These are phyloP conservation scores for Balanococcus diminutus DNA, from an alignment of 2,888 invertebrate genomes.

Conservation along the genomic window DNA sequence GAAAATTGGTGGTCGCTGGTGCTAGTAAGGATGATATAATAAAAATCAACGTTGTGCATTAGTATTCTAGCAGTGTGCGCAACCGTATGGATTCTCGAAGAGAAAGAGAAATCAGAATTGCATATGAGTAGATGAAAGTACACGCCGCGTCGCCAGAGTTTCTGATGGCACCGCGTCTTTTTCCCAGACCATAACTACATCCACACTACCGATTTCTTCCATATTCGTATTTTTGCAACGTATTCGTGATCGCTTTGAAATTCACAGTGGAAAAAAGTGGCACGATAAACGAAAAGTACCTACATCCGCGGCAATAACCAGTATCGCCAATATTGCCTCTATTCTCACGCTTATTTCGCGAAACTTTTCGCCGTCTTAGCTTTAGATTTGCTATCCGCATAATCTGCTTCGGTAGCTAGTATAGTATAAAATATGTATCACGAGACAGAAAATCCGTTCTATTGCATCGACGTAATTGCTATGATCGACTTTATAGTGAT, in stretches of 20 bases:
- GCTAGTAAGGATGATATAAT: background rate
- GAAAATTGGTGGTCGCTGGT: background rate
- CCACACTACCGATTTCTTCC: background rate
- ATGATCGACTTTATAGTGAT: background rate
- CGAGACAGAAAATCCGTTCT: background rate
- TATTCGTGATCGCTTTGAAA: conserved; percentile 18
- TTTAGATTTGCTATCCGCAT: background rate
- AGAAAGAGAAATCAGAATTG: conserved; percentile 20
- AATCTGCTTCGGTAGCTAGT: background rate
- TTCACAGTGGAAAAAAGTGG: conserved; percentile 25
- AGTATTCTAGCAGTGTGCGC: conserved; percentile 10
- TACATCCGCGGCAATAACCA: background rate
- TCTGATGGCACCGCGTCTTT: conserved; percentile 6
- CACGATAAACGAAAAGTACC: conserved; percentile 38
- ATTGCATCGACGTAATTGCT: background rate
- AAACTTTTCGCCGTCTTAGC: background rate
- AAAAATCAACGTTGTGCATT: background rate
- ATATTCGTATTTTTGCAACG: conserved; percentile 20
- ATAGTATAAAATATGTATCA: background rate
- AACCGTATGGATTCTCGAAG: background rate
- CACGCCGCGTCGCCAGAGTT: background rate
- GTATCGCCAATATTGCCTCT: background rate
- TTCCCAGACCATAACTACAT: conserved; percentile 15
- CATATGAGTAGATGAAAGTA: conserved; percentile 29
- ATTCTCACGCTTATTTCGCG: conserved; percentile 20